Percentiles rank a stretch among this genome's conserved stretches.
Conservation (phyloP, 2,113 vertebrate species). For the Rattus norvegicus region DNA sequence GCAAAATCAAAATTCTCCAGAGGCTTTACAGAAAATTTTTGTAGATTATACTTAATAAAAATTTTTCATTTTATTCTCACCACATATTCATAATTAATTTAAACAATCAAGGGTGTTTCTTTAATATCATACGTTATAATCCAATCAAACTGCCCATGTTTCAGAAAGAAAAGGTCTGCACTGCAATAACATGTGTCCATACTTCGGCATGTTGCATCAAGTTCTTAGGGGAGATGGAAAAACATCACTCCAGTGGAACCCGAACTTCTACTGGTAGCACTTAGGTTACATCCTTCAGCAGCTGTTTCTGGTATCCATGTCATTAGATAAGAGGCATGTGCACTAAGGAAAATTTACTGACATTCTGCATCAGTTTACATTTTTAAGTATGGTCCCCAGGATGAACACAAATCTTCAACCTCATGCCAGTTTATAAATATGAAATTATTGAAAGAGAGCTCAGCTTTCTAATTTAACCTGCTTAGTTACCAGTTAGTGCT, state of each 20-base stretch:
- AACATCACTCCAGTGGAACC: neutral
- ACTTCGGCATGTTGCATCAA: neutral
- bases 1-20: neutral
- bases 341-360: constrained; percentile 20
- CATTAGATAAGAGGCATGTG: neutral
- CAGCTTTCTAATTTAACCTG: neutral
- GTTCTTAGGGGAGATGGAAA: neutral
- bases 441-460: neutral
- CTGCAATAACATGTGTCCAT: neutral
- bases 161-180: neutral
- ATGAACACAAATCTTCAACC: constrained; percentile 7
- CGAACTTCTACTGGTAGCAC: neutral
- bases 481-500: neutral
- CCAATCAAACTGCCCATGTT: neutral
- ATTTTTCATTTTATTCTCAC: constrained; percentile 29
- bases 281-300: neutral
- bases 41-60: neutral
- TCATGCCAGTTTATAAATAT: constrained; percentile 5
- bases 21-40: constrained; percentile 22
- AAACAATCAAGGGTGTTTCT: neutral
- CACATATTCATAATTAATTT: neutral
- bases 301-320: neutral
- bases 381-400: neutral
- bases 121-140: neutral
- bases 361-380: neutral